These are phyloP conservation scores for Cantharis rustica DNA, from an alignment of 2,888 invertebrate species.

Conservation along the genomic window DNA sequence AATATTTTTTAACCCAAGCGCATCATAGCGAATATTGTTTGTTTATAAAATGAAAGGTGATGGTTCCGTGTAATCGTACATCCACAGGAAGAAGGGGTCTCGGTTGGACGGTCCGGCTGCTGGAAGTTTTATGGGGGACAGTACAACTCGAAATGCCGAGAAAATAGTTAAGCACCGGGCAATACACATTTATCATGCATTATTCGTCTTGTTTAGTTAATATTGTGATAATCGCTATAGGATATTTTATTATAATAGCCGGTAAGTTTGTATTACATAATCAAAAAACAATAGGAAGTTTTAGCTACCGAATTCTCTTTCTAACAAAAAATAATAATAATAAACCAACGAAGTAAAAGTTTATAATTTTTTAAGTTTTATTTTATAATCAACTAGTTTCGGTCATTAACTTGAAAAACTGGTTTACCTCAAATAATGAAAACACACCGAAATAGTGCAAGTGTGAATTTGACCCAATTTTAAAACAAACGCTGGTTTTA, in stretches of 20 bases:
- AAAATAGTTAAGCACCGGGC: conserved; percentile 35
- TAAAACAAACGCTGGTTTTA: neutral
- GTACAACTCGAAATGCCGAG: conserved; percentile 45
- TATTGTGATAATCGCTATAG: conserved; percentile 50
- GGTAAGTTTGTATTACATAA: conserved; percentile 42
- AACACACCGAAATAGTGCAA: neutral
- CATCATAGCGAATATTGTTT: neutral
- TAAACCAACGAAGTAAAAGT: conserved; percentile 21
- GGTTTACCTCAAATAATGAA: neutral
- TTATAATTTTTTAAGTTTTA: conserved; percentile 7
- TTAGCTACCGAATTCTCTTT: neutral
- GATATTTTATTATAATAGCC: conserved; percentile 50
- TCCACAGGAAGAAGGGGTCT: conserved; percentile 31
- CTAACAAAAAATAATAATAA: neutral
- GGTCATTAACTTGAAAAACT: conserved; percentile 5
- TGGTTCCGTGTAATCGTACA: neutral
- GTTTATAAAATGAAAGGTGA: neutral
- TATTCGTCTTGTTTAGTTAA: conserved; percentile 42
- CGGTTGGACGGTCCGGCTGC: conserved; percentile 27
- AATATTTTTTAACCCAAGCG: neutral
- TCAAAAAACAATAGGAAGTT: neutral
- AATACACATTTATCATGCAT: conserved; percentile 28
- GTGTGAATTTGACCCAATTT: neutral
- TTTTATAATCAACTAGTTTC: neutral
- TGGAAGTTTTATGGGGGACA: conserved; percentile 26